These are phyloP conservation scores for Hemitrygon akajei DNA, from an alignment of 2,797 vertebrate genomes.

Conservation along the genomic window DNA sequence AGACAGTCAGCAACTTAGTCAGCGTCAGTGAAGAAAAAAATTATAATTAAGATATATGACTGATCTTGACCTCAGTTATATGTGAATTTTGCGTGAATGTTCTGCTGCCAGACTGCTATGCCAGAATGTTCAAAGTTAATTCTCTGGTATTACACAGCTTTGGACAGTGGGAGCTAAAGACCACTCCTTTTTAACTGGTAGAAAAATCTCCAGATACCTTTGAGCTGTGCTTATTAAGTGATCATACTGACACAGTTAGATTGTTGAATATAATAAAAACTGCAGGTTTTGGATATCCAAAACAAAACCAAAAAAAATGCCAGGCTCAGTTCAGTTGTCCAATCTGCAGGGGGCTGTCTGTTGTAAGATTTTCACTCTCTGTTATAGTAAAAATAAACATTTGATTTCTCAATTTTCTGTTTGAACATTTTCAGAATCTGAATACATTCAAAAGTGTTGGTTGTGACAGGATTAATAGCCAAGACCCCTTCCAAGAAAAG, in stretches of 20 bases:
- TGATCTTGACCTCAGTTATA: not conserved
- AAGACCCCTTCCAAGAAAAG: constrained; percentile 38
- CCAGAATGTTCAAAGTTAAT: too few relatives aligned
- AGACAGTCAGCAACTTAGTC: too few relatives aligned
- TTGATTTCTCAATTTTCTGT: not conserved
- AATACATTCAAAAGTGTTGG: constrained; percentile 36
- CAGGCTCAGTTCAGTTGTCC: too few relatives aligned
- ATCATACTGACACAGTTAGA: not conserved
- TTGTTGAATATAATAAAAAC: not conserved
- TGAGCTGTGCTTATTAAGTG: not conserved
- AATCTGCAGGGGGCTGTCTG: too few relatives aligned
- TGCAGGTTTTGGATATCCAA: too few relatives aligned
- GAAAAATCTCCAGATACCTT: not conserved
- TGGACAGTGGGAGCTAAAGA: not conserved
- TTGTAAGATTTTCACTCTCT: too few relatives aligned
- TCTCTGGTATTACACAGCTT: not conserved
- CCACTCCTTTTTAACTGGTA: not conserved
- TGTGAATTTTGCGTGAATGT: not conserved
- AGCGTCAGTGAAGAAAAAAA: not conserved
- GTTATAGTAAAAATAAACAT: not conserved
- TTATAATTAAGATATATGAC: not conserved
- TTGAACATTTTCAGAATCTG: constrained; percentile 43
- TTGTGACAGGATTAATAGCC: constrained; percentile 40
- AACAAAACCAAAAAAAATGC: too few relatives aligned
- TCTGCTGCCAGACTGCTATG: too few relatives aligned